Evolutionary conservation across 2,888 invertebrate genomes (phyloP).

Genomic region (Meiosimyza decipiens): DNA sequence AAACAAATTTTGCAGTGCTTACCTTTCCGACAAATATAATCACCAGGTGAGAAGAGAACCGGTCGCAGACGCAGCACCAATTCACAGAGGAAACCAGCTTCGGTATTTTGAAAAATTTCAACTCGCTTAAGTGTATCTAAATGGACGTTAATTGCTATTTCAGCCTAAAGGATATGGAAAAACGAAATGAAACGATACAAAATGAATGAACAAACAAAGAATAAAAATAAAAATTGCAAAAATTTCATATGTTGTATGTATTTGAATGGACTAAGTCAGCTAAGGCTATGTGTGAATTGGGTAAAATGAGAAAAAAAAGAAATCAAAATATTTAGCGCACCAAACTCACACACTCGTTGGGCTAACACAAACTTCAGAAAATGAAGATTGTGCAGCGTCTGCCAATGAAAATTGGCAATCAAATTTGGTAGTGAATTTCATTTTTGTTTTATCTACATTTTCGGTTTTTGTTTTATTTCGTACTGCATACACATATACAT

Average conservation of each 20-base stretch:
- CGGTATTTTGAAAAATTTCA: slow-evolving; percentile 99
- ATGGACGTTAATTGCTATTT: slow-evolving; percentile 99
- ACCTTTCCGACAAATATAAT: slow-evolving; percentile 99
- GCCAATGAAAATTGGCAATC: background rate
- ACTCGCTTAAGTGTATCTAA: slow-evolving; percentile 97
- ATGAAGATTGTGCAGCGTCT: background rate
- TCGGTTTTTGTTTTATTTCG: background rate
- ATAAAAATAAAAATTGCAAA: slow-evolving; percentile 16
- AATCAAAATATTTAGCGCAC: background rate
- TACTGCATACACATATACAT: background rate
- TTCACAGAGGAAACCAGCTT: slow-evolving; percentile 98
- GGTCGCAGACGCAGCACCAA: slow-evolving; percentile 93
- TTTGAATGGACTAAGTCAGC: background rate
- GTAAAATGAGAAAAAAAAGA: slow-evolving; percentile 24
- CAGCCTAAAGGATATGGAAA: slow-evolving; percentile 71
- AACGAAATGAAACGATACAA: background rate
- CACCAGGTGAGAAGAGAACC: slow-evolving; percentile 97
- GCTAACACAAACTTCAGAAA: background rate
- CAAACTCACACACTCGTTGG: background rate
- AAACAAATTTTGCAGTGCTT: slow-evolving; percentile 51
- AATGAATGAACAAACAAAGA: background rate
- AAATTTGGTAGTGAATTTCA: background rate
- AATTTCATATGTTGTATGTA: background rate
- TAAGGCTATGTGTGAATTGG: background rate
- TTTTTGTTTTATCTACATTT: background rate